Evolutionary conservation across 2,797 vertebrate genomes (phyloP).

Genomic region (Xenops minutus): DNA sequence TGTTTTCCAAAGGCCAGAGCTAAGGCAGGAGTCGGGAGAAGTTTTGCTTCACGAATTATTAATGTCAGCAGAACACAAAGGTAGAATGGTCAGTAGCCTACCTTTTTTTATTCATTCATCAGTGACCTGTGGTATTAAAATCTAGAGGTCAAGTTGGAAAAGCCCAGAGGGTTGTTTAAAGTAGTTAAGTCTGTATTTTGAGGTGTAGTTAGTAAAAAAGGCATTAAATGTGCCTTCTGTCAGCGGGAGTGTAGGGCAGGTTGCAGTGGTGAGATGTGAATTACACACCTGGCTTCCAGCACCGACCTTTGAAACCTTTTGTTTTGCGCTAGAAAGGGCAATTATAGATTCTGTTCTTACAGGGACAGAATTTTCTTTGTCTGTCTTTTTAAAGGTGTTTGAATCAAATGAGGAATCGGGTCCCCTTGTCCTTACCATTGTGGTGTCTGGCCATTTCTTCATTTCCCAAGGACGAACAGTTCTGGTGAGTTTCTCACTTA

Average conservation of each 20-base stretch:
- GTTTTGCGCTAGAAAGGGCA: background rate
- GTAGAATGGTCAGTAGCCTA: background rate
- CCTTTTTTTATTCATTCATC: background rate
- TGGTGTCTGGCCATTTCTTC: conserved; percentile 89
- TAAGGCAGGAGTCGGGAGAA: background rate
- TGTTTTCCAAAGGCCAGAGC: background rate
- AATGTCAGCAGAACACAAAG: background rate
- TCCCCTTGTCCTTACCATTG: conserved; percentile 80
- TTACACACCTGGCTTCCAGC: background rate
- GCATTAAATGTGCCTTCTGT: background rate
- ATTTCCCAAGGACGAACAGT: conserved; percentile 84
- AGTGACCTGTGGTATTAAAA: background rate
- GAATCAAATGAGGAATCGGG: conserved; percentile 80
- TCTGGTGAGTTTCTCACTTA: conserved; percentile 80
- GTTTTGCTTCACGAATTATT: background rate
- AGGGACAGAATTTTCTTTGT: background rate
- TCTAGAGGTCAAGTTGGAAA: background rate
- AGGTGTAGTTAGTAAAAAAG: background rate
- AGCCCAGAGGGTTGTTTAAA: background rate
- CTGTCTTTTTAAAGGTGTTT: conserved; percentile 78
- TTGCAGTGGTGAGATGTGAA: background rate
- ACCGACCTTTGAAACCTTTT: background rate
- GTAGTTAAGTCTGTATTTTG: background rate
- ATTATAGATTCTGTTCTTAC: background rate
- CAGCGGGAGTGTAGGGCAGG: background rate